A percentile compares a stretch with the other conserved stretches of the same genome.
Conservation (phyloP, 2,888 invertebrate species). For the Sinotaia quadrata region DNA sequence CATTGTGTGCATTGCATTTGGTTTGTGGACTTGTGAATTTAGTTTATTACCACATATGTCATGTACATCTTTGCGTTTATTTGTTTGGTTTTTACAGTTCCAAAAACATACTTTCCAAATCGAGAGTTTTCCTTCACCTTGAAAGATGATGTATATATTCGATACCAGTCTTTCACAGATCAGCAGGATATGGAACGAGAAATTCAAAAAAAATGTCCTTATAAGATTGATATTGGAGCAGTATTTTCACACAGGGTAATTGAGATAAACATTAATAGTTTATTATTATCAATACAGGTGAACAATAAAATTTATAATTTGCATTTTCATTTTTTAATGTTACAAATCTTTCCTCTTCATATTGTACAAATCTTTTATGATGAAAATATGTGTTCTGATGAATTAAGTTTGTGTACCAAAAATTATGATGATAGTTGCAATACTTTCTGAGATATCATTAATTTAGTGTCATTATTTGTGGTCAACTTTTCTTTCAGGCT, state of each 20-base stretch:
- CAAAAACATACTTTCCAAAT: slow-evolving; percentile 72
- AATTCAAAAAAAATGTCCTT: slow-evolving; percentile 84
- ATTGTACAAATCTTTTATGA: background rate
- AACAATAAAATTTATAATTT: background rate
- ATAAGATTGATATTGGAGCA: slow-evolving; percentile 97
- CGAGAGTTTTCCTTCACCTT: slow-evolving; percentile 97
- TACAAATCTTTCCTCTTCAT: background rate
- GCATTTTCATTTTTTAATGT: too few species aligned
- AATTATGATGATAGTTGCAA: too few species aligned
- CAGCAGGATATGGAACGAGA: slow-evolving; percentile 86
- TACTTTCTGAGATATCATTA: too few species aligned
- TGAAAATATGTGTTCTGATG: too few species aligned
- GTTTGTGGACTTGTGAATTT: too few species aligned
- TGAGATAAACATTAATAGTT: background rate
- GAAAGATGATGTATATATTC: slow-evolving; percentile 91
- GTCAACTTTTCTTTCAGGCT: too few species aligned
- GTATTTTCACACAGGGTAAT: slow-evolving; percentile 78
- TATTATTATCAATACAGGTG: background rate
- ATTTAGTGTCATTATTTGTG: too few species aligned
- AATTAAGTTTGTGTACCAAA: too few species aligned
- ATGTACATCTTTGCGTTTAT: too few species aligned
- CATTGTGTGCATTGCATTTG: too few species aligned
- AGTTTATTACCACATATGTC: too few species aligned
- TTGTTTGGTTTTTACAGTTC: slow-evolving; percentile 62
- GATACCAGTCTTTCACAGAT: slow-evolving; percentile 88